phyloP scores from a whole-genome alignment of 2,797 vertebrate genomes.

The Rhinella marina region DNA sequence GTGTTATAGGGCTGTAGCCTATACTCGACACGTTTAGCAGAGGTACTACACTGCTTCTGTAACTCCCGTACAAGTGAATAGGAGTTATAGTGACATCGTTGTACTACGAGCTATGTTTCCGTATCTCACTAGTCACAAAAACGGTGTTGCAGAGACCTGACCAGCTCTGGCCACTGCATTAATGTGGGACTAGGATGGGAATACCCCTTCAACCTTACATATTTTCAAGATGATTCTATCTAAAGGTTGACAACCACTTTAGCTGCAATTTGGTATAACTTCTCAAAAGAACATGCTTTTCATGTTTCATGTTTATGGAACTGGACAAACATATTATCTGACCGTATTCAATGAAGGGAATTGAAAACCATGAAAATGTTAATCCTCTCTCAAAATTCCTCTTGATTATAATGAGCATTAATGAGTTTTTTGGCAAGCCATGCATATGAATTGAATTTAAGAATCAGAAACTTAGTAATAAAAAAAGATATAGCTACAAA shows the following conservation, averaged over 20 bases:
- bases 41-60: too few species aligned
- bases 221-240: neutral
- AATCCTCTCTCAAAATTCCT: constrained; percentile 2
- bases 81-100: too few species aligned
- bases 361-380: neutral
- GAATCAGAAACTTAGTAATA: neutral
- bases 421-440: constrained; percentile 25
- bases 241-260: neutral
- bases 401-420: neutral
- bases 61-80: too few species aligned
- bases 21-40: too few species aligned
- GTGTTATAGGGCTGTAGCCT: too few species aligned
- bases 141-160: too few species aligned
- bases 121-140: too few species aligned
- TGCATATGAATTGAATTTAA: constrained; percentile 4
- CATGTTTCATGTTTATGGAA: neutral
- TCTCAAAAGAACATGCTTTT: neutral
- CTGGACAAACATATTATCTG: neutral
- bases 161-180: too few species aligned
- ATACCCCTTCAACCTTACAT: too few species aligned
- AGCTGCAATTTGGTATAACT: neutral
- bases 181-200: too few species aligned
- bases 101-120: too few species aligned
- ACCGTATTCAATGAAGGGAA: neutral
- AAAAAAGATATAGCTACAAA: neutral